Evolutionary conservation across 2,888 invertebrate genomes (phyloP).

Genomic region (Timandra comae): DNA sequence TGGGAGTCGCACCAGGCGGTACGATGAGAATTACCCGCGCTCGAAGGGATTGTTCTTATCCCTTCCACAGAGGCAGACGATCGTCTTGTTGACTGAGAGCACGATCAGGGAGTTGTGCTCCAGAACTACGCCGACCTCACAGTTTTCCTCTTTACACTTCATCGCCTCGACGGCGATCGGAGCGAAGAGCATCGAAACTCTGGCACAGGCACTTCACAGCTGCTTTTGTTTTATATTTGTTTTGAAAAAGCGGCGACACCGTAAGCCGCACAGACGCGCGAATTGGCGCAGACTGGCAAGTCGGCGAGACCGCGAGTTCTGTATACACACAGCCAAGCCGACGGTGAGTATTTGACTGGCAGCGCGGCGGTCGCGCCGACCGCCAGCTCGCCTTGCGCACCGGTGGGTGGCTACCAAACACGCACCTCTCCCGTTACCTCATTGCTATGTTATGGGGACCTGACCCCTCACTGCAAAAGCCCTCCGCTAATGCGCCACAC

Average conservation of each 20-base stretch:
- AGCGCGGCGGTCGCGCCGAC: constrained; percentile 44
- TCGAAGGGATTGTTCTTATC: constrained; percentile 67
- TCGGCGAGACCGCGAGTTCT: constrained; percentile 53
- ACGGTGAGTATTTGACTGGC: constrained; percentile 69
- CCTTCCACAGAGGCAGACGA: constrained; percentile 72
- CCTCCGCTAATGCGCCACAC: constrained; percentile 37
- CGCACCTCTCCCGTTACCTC: constrained; percentile 74
- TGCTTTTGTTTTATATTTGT: constrained; percentile 28
- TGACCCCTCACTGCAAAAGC: constrained; percentile 62
- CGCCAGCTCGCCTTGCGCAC: constrained; percentile 65
- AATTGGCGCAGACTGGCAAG: constrained; percentile 65
- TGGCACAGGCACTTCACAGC: constrained; percentile 57
- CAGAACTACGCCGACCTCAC: constrained; percentile 73
- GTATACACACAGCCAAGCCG: constrained; percentile 58
- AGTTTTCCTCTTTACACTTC: constrained; percentile 77
- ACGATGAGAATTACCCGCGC: constrained; percentile 67
- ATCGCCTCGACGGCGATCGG: constrained; percentile 74
- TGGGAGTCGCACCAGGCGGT: constrained; percentile 40
- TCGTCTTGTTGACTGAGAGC: constrained; percentile 71
- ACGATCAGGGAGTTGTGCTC: constrained; percentile 73
- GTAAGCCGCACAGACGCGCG: constrained; percentile 49
- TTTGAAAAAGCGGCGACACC: constrained; percentile 44
- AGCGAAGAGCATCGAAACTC: constrained; percentile 73
- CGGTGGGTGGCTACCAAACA: constrained; percentile 67
- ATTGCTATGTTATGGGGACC: constrained; percentile 68